A percentile compares a stretch with the other conserved stretches of the same genome.
Evolutionary conservation across 2,888 invertebrate species (phyloP).

Genomic region (Coecobrya sp.): DNA sequence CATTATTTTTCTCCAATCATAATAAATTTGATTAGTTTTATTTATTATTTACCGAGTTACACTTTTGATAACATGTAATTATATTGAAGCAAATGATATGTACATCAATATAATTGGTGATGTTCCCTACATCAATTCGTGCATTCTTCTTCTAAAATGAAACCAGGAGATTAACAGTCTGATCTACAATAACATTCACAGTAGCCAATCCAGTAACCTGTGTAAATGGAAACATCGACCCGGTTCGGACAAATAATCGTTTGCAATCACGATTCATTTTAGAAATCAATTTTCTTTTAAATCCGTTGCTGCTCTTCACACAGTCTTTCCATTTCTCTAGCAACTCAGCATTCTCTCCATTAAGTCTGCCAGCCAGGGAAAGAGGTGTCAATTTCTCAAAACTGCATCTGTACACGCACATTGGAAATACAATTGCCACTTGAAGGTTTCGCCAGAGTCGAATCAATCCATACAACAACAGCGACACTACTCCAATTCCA

Average conservation of each 20-base stretch:
- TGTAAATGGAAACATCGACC: neutral
- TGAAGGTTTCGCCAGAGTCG: neutral
- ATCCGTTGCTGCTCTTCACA: no score
- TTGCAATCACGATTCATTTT: no score
- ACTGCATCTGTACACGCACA: neutral
- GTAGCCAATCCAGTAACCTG: neutral
- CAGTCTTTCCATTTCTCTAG: neutral
- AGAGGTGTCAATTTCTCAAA: neutral
- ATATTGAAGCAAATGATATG: no score
- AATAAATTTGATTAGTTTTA: no score
- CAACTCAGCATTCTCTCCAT: neutral
- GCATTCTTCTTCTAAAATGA: conserved; percentile 38
- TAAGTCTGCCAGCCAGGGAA: neutral
- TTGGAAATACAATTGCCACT: neutral
- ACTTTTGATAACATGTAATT: no score
- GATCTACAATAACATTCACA: neutral
- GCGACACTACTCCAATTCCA: neutral
- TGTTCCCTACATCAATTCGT: no score
- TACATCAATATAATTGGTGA: no score
- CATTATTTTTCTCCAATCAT: no score
- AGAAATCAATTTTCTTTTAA: neutral
- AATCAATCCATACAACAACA: conserved; percentile 8
- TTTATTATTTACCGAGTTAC: no score
- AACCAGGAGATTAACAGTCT: neutral
- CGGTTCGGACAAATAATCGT: neutral